These are phyloP conservation scores for Notiomystis cincta DNA, from an alignment of 2,113 vertebrate genomes.

Conservation along the genomic window DNA sequence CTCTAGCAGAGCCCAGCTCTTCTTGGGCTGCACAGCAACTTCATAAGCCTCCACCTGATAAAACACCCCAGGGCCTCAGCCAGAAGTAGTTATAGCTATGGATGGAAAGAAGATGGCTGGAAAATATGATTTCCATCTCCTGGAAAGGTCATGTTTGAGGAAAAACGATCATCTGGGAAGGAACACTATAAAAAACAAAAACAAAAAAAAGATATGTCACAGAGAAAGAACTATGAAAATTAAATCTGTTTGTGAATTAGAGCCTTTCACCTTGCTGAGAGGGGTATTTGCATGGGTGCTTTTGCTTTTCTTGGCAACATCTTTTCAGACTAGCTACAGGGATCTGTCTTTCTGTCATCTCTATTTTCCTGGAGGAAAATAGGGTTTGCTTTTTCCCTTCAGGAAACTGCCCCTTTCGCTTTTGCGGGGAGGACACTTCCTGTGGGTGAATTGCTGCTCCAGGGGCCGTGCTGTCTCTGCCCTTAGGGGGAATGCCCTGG, in stretches of 20 bases:
- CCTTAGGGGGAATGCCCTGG: rapidly evolving
- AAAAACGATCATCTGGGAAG: not conserved
- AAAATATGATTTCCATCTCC: not conserved
- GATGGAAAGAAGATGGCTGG: not conserved
- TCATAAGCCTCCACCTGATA: not conserved
- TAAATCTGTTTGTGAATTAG: not conserved
- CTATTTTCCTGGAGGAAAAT: not conserved
- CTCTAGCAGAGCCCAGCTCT: not conserved
- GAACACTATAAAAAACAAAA: not conserved
- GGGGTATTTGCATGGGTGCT: not conserved
- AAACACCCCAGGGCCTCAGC: not conserved
- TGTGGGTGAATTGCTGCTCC: rapidly evolving
- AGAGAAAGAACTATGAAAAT: not conserved
- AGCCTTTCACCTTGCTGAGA: not conserved
- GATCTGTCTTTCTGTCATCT: not conserved
- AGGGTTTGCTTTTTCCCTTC: not conserved
- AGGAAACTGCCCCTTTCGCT: not conserved
- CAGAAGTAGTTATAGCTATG: not conserved
- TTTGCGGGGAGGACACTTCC: not conserved
- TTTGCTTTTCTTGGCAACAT: not conserved
- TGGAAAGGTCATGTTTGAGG: not conserved
- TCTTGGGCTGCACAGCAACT: not conserved
- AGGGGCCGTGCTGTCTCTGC: rapidly evolving
- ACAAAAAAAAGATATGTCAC: rapidly evolving
- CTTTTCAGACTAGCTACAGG: not conserved